Conservation (phyloP, 2,888 invertebrate species). For the Azorinus chamasolen region DNA sequence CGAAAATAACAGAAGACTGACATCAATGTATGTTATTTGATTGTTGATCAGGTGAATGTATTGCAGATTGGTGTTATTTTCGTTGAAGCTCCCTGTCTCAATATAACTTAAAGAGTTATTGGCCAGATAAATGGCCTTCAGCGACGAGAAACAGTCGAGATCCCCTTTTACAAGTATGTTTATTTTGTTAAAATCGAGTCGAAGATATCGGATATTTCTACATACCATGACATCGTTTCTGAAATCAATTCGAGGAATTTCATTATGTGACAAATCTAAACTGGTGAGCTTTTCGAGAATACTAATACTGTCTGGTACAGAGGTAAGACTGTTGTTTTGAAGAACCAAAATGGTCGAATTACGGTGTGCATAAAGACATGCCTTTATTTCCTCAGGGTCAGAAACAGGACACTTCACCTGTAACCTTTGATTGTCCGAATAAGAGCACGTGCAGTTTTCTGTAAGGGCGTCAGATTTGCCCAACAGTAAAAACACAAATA, state of each 20-base stretch:
- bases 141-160: constrained; percentile 35
- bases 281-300: constrained; percentile 9
- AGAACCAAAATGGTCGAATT: constrained; percentile 11
- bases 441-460: too few species aligned
- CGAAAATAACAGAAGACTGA: constrained; percentile 17
- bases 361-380: constrained; percentile 18
- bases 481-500: too few species aligned
- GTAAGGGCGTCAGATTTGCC: too few species aligned
- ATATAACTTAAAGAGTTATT: constrained; percentile 35
- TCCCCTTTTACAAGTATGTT: constrained; percentile 8
- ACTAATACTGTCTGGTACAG: constrained; percentile 20
- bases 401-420: too few species aligned
- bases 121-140: constrained; percentile 10
- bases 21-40: constrained; percentile 22
- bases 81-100: constrained; percentile 41
- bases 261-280: constrained; percentile 39
- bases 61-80: constrained; percentile 13
- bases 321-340: constrained; percentile 15
- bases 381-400: background rate
- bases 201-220: constrained; percentile 5
- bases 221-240: constrained; percentile 6
- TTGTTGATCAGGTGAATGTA: constrained; percentile 30
- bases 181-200: constrained; percentile 37
- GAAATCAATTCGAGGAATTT: constrained; percentile 13
- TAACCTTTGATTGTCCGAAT: too few species aligned